Evolutionary conservation across 2,113 vertebrate species (phyloP), one percentile per base, ranked within the genome.

Genomic region (Pycnonotus jocosus): DNA sequence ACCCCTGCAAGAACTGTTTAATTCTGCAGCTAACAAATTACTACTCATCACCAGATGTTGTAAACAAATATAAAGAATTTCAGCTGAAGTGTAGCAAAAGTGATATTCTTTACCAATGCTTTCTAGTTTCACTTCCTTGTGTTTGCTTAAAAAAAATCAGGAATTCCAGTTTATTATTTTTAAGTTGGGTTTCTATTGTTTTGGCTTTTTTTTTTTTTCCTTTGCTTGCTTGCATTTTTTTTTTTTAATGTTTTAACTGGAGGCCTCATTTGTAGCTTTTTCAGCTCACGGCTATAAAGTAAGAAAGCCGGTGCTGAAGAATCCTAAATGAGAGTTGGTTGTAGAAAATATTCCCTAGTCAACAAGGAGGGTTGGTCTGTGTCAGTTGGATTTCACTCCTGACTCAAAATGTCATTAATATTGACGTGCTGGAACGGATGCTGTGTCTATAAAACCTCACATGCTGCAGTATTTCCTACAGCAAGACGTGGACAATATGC

Each of bases 21-120:
- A 66, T 68, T 84, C 38, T 60, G 20, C 27, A 74, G 22, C 15
- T 81, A 79, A 71, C 10, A 83, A 81, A 78, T 44, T 72, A 27
- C 18, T 64, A 56, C 4, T 6, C 33, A 48, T 7, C 10, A 61
- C 16, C 10, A 79, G 54, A 84, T 2, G 3, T 8, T 22, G 8
- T 27, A 91, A 86, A 56, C 5, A 86, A 76, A 58, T 58, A 24
- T 48, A 66, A 93, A 51, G 24, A n/a, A 91, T 92, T 77, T 77
- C 24, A 78, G 5, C 14, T 54, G 14, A 44, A 65, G n/a, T 54
- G 24, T 27, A 47, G 11, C 7, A 73, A 27, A 81, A 66, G 19
- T 18, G 10, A 22, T 61, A 5, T 12, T 85, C 45, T 88, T 94
- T 35, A 65, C 15, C 21, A 27, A 33, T 60, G 16, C 3, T 65